A percentile compares a stretch with the other conserved stretches of the same genome.
Evolutionary conservation across 2,888 invertebrate species (phyloP).

Genomic region (Cantharis rufa): DNA sequence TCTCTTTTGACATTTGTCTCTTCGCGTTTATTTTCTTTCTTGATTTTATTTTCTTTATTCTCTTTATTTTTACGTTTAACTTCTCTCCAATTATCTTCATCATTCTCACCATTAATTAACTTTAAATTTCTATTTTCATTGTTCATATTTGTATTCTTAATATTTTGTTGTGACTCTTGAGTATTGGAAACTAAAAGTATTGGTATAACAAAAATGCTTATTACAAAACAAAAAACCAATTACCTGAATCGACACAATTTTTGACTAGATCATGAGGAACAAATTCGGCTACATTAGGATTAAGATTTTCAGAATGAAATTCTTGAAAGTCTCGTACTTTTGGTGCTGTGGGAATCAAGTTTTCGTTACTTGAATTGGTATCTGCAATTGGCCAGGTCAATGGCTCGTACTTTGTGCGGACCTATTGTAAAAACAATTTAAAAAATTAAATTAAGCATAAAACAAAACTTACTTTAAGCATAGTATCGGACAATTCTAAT

Average conservation of each 20-base stretch:
- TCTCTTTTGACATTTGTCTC: constrained; percentile 59
- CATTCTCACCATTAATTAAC: constrained; percentile 26
- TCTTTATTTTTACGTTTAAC: constrained; percentile 56
- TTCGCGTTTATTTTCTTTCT: constrained; percentile 41
- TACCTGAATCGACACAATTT: constrained; percentile 5
- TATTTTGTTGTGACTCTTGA: background rate
- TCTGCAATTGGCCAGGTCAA: constrained; percentile 86
- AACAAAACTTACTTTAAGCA: constrained; percentile 66
- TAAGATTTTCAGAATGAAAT: constrained; percentile 64
- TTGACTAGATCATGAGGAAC: constrained; percentile 59
- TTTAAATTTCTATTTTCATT: constrained; percentile 31
- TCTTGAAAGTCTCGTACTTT: constrained; percentile 65
- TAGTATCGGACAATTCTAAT: constrained; percentile 73
- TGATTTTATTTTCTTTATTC: constrained; percentile 49
- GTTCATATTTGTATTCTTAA: constrained; percentile 29
- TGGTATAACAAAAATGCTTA: background rate
- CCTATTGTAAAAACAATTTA: constrained; percentile 56
- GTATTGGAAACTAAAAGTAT: background rate
- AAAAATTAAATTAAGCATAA: background rate
- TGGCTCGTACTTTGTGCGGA: constrained; percentile 82
- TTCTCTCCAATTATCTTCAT: constrained; percentile 63
- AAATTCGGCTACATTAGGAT: constrained; percentile 87
- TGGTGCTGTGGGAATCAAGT: constrained; percentile 74
- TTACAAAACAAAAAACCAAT: background rate
- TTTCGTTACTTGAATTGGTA: constrained; percentile 50